Base-by-base conservation (phyloP, 2,888 invertebrate species). In the Drosophila infuscata region DNA sequence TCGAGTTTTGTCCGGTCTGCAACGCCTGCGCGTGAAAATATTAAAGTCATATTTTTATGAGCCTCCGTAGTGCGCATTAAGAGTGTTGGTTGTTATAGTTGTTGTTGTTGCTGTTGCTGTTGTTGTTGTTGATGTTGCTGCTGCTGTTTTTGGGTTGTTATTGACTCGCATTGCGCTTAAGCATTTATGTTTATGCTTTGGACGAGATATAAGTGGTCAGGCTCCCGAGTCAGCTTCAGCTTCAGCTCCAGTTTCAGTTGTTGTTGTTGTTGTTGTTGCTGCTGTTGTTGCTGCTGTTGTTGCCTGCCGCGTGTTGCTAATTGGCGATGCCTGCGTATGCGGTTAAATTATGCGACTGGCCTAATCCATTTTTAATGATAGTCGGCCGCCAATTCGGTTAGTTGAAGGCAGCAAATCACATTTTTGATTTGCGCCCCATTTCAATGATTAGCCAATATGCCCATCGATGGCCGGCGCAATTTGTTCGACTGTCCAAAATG, bases 21-120 rank as follows among this genome's bases (percentile, higher is more conserved):
- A 74, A 84, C 88, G 91, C 86, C 88, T 91, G 86, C 86, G 90
- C 91, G 90, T 88, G 89, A 85, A 86, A 79, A 89, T 88, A 90
- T 86, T 87, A 91, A 91, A 91, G 79, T 91, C 89, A 90, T 87
- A 90, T 91, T 88, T 84, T 91, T 91, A 91, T 81, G 90, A 81
- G 78, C 64, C 87, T 81, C 82, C 80, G 70, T 87, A 81, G 82
- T 80, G 84, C 76, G 81, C 90, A 89, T 91, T 91, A 87, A 89
- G 82, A 58, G 66, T 71, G 71, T 63, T 60, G 43, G 32, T 53
- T 69, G 65, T 64, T 68, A 52, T 63, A 63, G 71, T 56, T 72
- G 74, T 52, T 63, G 57, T 32, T 54, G 51, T 30, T 64, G 61
- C 54, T 29, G 46, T 36, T 65, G 65, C 43, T 58, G 68, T 46